Conservation (phyloP, 2,113 vertebrate species). For the Carassius auratus region DNA sequence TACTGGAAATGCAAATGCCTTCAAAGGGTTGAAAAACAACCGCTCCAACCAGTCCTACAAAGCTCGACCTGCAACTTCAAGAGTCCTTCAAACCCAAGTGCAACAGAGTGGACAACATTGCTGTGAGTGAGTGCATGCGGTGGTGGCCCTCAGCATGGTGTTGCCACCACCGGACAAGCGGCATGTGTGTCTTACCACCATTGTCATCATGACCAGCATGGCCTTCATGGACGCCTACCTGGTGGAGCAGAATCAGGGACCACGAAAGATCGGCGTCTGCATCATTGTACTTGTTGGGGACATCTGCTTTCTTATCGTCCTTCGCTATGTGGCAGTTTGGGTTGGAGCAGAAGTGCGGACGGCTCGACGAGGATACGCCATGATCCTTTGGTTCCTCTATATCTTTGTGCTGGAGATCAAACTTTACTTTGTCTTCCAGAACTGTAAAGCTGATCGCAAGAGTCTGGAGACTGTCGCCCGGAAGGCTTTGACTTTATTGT, state of each 20-base stretch:
- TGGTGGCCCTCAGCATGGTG: conserved; percentile 87
- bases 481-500: conserved; percentile 91
- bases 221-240: conserved; percentile 99
- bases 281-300: conserved; percentile 98
- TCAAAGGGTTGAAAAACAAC: conserved; percentile 11
- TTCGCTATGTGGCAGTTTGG: conserved; percentile 97
- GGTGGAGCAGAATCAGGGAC: conserved; percentile 98
- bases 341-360: conserved; percentile 97
- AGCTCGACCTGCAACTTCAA: conserved; percentile 4
- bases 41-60: background rate
- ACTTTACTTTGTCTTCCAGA: conserved; percentile 98
- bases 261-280: conserved; percentile 95
- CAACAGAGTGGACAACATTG: conserved; percentile 11
- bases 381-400: conserved; percentile 99
- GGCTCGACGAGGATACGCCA: conserved; percentile 92
- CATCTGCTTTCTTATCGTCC: conserved; percentile 94
- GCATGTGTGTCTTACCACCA: conserved; percentile 98
- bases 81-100: background rate
- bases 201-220: conserved; percentile 99
- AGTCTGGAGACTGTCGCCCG: conserved; percentile 92
- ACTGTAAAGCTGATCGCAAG: conserved; percentile 93
- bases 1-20: background rate
- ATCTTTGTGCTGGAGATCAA: conserved; percentile 99
- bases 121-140: conserved; percentile 27
- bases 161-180: conserved; percentile 96